Percentiles rank a stretch among this genome's conserved stretches.
phyloP scores from a whole-genome alignment of 2,888 invertebrate genomes.

The Erpobdella octoculata region DNA sequence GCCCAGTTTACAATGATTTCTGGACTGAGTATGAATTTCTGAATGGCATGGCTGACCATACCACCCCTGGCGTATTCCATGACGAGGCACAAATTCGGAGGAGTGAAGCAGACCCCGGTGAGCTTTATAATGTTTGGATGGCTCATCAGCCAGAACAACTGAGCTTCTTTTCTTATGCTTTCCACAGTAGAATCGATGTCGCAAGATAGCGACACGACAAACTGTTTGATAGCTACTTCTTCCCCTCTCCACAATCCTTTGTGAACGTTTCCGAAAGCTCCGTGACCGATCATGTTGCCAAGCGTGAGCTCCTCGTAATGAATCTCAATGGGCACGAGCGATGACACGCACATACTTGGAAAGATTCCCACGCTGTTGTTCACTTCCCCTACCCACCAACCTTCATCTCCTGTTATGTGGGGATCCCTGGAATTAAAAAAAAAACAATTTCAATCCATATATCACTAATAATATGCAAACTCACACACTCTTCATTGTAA shows the following conservation, averaged over 20 bases:
- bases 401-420: constrained; percentile 89
- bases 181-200: constrained; percentile 75
- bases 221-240: constrained; percentile 85
- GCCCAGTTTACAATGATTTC: constrained; percentile 75
- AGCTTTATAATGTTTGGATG: constrained; percentile 92
- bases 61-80: constrained; percentile 96
- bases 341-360: constrained; percentile 77
- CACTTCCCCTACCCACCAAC: constrained; percentile 96
- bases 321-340: constrained; percentile 66
- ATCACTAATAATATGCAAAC: too few relatives aligned
- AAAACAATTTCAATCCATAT: too few relatives aligned
- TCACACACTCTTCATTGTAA: too few relatives aligned
- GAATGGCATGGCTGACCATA: constrained; percentile 73
- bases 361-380: constrained; percentile 70
- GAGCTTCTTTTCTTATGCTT: constrained; percentile 88
- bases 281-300: constrained; percentile 77
- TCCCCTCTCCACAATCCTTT: constrained; percentile 55
- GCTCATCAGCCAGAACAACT: constrained; percentile 84
- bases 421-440: constrained; percentile 67
- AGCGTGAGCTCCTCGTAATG: constrained; percentile 74
- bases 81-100: constrained; percentile 84
- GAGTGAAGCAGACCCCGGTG: constrained; percentile 81
- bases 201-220: constrained; percentile 64
- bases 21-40: constrained; percentile 53
- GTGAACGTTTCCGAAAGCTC: constrained; percentile 82